Base-by-base conservation (phyloP, 2,113 vertebrate genomes). In the Podarcis muralis region DNA sequence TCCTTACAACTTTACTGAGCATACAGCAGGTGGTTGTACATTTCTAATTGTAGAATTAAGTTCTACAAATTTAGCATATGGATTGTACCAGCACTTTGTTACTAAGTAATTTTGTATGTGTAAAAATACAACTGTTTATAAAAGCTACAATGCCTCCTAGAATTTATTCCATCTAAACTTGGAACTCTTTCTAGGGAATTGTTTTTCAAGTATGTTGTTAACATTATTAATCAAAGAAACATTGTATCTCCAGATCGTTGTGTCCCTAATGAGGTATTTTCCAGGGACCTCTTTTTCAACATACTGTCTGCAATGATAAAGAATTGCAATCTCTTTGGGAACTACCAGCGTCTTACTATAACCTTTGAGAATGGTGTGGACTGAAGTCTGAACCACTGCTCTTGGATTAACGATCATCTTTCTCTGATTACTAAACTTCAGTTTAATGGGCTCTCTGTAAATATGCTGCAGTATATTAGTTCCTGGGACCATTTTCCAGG, bases 381-480 rank as follows among this genome's bases (percentile, higher is more conserved):
- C 93, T 13, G 96, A 96, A 25, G 96, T 96, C 91, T 96, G 96
- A 65, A 96, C 81, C 83, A 96, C 93, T 35, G 91, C 92, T 37
- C 92, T 92, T 8, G 96, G 96, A 81, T 96, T 91, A 27, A 96
- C 71, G 59, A 97, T 95, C 92, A 96, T 93, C 89, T 96, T 96
- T 69, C 2, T 93, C 74, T 91, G 88, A 83, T 94, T 96, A 0
- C 83, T 3, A 0, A 87, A 20, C 16, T 79, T 3, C 43, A n/a
- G 48, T 12, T 57, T n/a, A n/a, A 88, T 59, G 37, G 93, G 92
- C 62, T 96, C 97, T 65, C 92, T 94, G 89, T 97, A 96, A 87
- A 97, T 86, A 83, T 97, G 97, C 90, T 97, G 92, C 77, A 98
- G 65, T 86, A 98, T 97, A 88, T 97, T 97, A 30, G 96, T 4